Evolutionary conservation across 2,888 invertebrate species (phyloP), one percentile per base, ranked within the genome.

Genomic region (Lymantria monacha): DNA sequence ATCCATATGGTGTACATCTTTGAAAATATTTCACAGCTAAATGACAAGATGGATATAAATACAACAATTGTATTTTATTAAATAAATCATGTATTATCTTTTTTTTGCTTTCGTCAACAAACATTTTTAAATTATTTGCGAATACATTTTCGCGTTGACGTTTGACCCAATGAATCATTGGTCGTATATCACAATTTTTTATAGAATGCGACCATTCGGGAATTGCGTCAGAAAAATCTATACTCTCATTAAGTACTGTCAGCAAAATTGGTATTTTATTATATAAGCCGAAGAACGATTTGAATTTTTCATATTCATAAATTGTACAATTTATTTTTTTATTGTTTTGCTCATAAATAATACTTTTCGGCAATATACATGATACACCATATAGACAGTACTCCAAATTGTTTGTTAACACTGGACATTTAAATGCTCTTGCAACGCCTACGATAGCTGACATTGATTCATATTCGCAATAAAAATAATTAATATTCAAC

Each of bases 361-460:
- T 15, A 11, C 53, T 54, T 36, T 54, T 45, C 0, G 44, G 41
- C 30, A 44, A 46, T 15, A 68, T 61, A 33, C 68, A 68, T 0
- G 68, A 59, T 9, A 66, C 60, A 12, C 62, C 57, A 36, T 58
- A 66, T 13, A 75, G 53, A 42, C 61, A 61, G 41, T 69, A 70
- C 37, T 76, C 75, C 12, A 70, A 30, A 10, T 66, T 64, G 30
- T 62, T 51, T 0, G 71, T 77, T n/a, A 77, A 30, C 9, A 77
- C 62, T 7, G 75, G 71, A 46, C 69, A 73, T 7, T 63, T 55
- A 7, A 61, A 56, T 42, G 57, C 55, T 47, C 53, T 66, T 10
- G 73, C 70, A 0, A 70, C 47, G 30, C 53, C 61, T 1, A 76
- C 42, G 3, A 77, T 59, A 0, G 60, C 59, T 53, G 64, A 69